Evolutionary conservation across 2,888 invertebrate genomes (phyloP).

Genomic region (Orthosia cruda): DNA sequence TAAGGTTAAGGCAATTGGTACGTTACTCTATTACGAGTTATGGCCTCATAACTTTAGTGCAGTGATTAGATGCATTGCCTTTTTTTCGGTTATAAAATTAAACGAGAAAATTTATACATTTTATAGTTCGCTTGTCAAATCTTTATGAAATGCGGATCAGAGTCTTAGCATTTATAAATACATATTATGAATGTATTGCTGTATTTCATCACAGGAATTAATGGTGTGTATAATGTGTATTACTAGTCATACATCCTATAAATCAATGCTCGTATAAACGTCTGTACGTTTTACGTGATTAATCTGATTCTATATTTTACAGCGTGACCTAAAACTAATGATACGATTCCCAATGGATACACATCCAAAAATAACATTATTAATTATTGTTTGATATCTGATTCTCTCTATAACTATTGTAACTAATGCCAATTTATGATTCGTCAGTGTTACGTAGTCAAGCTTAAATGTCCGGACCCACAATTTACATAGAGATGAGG

Average conservation of each 20-base stretch:
- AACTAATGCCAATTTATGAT: conserved; percentile 42
- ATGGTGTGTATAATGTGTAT: conserved; percentile 22
- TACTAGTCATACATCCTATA: conserved; percentile 33
- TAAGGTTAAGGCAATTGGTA: conserved; percentile 19
- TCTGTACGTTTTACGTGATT: conserved; percentile 28
- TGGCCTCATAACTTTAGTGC: conserved; percentile 17
- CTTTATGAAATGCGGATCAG: conserved; percentile 22
- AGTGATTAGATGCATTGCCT: conserved; percentile 9
- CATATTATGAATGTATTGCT: conserved; percentile 12
- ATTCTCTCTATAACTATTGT: conserved; percentile 20
- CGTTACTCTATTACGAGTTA: conserved; percentile 17
- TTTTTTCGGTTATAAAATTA: conserved; percentile 21
- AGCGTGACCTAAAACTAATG: conserved; percentile 11
- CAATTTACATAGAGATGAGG: conserved; percentile 72
- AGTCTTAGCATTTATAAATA: conserved; percentile 2
- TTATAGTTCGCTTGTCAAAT: conserved; percentile 35
- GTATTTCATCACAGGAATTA: conserved; percentile 17
- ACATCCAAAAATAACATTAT: background rate
- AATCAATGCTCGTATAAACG: conserved; percentile 36
- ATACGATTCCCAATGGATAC: conserved; percentile 5
- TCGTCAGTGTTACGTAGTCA: conserved; percentile 42
- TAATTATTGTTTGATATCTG: background rate
- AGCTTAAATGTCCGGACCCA: conserved; percentile 50
- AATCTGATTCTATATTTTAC: conserved; percentile 35
- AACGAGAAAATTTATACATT: conserved; percentile 17